A percentile compares a stretch with the other conserved stretches of the same genome.
These are phyloP conservation scores for Phylloscopus trochiloides DNA, from an alignment of 2,113 vertebrate species.

Conservation along the genomic window DNA sequence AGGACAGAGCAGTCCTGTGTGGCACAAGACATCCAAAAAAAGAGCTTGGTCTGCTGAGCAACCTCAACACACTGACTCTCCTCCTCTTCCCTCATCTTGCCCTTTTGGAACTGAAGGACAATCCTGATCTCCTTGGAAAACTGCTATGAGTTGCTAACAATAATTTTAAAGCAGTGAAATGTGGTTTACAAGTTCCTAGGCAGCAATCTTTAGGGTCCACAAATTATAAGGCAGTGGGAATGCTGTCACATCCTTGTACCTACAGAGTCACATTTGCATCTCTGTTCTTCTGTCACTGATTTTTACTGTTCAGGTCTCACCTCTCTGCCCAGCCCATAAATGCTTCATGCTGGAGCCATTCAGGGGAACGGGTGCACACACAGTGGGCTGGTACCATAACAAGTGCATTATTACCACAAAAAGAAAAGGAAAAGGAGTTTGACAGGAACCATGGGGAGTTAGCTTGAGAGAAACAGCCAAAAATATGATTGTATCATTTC, in stretches of 20 bases:
- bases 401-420: background rate
- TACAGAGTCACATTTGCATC: background rate
- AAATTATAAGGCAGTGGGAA: background rate
- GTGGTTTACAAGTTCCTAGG: background rate
- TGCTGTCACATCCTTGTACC: background rate
- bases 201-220: background rate
- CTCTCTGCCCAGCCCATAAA: background rate
- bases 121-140: background rate
- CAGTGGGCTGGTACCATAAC: background rate
- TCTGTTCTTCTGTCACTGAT: background rate
- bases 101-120: background rate
- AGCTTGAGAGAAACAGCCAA: background rate
- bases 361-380: background rate
- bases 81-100: background rate
- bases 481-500: background rate
- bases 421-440: background rate
- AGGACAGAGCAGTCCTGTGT: background rate
- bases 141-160: background rate
- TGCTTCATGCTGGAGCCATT: background rate
- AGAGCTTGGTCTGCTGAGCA: background rate
- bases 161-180: background rate
- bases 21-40: rapidly evolving
- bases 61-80: rapidly evolving
- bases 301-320: background rate
- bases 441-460: background rate